These are phyloP conservation scores for Peromyscus nudipes DNA, from an alignment of 2,797 vertebrate species.

Conservation along the genomic window DNA sequence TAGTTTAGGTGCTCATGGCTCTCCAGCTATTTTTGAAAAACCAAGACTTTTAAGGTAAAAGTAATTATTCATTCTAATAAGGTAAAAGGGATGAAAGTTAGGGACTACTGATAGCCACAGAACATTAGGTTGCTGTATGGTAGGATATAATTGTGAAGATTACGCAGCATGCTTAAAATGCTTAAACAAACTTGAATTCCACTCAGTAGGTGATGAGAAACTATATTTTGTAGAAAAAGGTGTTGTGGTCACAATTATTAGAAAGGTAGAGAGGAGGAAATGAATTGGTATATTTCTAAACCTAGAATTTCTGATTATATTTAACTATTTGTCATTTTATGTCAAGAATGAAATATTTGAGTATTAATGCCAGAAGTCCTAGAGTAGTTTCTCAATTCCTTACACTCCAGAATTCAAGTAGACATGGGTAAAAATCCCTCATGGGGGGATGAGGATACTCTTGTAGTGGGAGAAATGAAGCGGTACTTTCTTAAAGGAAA, in stretches of 20 bases:
- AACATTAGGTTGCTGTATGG: neutral
- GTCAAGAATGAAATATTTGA: constrained; percentile 45
- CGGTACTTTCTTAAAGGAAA: constrained; percentile 53
- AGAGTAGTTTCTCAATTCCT: constrained; percentile 62
- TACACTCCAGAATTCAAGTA: constrained; percentile 63
- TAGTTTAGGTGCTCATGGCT: constrained; percentile 7
- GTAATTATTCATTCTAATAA: constrained; percentile 26
- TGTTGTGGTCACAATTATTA: constrained; percentile 52
- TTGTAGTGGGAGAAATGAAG: constrained; percentile 64
- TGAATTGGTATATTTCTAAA: constrained; percentile 70
- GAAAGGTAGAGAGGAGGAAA: constrained; percentile 47
- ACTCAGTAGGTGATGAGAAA: constrained; percentile 31
- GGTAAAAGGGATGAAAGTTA: constrained; percentile 28
- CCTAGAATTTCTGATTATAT: constrained; percentile 55
- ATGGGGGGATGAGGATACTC: neutral
- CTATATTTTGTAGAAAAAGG: constrained; percentile 57
- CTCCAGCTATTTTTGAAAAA: constrained; percentile 42
- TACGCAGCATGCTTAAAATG: constrained; percentile 25
- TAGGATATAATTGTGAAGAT: constrained; percentile 35
- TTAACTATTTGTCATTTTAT: constrained; percentile 27
- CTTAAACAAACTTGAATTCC: constrained; percentile 53
- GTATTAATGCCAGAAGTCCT: constrained; percentile 35
- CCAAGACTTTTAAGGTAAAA: constrained; percentile 56
- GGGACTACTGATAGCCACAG: neutral
- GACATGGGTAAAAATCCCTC: constrained; percentile 26